These are phyloP conservation scores for Thunnus maccoyii DNA, from an alignment of 2,113 vertebrate species.

Conservation along the genomic window DNA sequence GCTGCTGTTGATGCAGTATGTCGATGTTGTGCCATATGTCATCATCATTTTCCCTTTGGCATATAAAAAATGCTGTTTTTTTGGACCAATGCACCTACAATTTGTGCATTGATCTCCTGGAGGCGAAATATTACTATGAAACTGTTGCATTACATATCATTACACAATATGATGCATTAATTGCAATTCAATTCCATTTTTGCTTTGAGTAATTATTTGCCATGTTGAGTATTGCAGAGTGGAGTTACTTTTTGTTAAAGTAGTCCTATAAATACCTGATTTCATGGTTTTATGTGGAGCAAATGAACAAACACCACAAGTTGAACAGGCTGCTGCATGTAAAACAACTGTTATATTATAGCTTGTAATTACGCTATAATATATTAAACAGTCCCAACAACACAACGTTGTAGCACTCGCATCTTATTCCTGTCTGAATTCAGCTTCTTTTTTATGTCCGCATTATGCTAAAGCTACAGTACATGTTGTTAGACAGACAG, in stretches of 20 bases:
- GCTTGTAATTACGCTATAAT: too few relatives aligned
- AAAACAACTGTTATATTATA: conserved; percentile 38
- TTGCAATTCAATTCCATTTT: neutral
- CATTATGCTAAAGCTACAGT: neutral
- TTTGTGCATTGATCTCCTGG: conserved; percentile 5
- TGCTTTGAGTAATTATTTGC: neutral
- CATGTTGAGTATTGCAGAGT: neutral
- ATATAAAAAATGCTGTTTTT: neutral
- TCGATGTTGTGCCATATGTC: conserved; percentile 24
- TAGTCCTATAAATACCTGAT: conserved; percentile 2
- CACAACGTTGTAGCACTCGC: neutral
- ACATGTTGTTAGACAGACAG: conserved; percentile 2
- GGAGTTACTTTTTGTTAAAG: neutral
- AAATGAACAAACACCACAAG: conserved; percentile 22
- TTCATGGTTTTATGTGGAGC: conserved; percentile 27
- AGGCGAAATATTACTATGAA: too few relatives aligned
- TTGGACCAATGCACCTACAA: neutral
- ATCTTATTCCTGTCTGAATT: neutral
- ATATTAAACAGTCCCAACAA: conserved; percentile 26
- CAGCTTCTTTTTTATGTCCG: neutral
- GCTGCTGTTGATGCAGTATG: conserved; percentile 32
- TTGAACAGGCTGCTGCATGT: conserved; percentile 30
- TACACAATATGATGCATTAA: neutral
- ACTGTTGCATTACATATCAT: neutral
- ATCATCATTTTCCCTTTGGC: conserved; percentile 9